Evolutionary conservation across 2,888 invertebrate genomes (phyloP).

Genomic region (Cryptocephalus primarius): DNA sequence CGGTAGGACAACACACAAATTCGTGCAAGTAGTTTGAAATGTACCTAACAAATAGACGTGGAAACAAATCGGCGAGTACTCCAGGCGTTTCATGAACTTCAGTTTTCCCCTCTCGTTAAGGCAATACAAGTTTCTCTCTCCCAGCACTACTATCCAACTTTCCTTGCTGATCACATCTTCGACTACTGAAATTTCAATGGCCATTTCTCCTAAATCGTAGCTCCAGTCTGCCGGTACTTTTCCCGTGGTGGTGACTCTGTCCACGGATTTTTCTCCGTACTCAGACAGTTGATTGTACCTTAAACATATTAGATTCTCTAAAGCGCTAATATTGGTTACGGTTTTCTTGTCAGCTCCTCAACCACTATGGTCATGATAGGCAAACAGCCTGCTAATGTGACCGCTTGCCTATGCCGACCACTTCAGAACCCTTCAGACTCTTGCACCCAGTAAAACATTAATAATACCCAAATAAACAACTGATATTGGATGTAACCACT

Average conservation of each 20-base stretch:
- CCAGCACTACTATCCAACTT: conserved; percentile 67
- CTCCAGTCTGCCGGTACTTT: conserved; percentile 66
- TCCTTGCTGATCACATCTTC: conserved; percentile 43
- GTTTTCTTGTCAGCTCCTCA: too few species aligned
- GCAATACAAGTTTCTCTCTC: conserved; percentile 75
- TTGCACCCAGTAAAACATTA: too few species aligned
- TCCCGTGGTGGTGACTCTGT: conserved; percentile 44
- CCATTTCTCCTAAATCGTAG: conserved; percentile 62
- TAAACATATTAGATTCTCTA: conserved; percentile 5
- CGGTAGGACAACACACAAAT: too few species aligned
- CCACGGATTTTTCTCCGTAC: conserved; percentile 50
- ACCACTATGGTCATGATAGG: too few species aligned
- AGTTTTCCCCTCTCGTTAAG: conserved; percentile 70
- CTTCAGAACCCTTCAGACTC: too few species aligned
- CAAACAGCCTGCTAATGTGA: too few species aligned
- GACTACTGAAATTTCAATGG: conserved; percentile 38
- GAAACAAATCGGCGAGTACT: conserved; percentile 71
- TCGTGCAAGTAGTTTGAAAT: neutral
- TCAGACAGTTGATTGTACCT: conserved; percentile 73
- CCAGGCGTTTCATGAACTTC: conserved; percentile 73
- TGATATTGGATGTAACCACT: too few species aligned
- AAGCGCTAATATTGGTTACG: too few species aligned
- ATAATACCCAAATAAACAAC: too few species aligned
- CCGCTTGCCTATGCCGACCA: too few species aligned
- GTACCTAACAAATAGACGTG: conserved; percentile 58